Conservation (phyloP, 2,113 vertebrate genomes). For the Chaetops frenatus region DNA sequence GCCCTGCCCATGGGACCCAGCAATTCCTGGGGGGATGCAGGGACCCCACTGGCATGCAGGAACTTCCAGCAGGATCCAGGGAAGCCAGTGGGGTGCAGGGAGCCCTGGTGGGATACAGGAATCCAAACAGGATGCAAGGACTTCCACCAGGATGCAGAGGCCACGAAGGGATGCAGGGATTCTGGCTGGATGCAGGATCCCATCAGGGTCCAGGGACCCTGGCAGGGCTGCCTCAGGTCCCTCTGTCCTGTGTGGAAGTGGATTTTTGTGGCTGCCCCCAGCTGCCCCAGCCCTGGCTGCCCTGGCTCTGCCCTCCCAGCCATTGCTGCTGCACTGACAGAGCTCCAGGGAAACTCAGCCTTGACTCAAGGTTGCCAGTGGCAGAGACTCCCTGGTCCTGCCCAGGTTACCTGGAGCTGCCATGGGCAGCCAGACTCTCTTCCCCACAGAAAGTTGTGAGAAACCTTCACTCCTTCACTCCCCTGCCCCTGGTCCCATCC, state of each 20-base stretch:
- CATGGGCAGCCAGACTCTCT: accelerated
- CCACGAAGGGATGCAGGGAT: background rate
- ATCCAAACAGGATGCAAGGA: background rate
- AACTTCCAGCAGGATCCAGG: background rate
- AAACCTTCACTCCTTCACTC: background rate
- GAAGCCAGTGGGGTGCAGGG: background rate
- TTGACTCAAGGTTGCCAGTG: accelerated
- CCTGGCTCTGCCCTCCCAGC: background rate
- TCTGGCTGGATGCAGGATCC: background rate
- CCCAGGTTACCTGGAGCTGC: background rate
- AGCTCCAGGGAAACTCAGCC: background rate
- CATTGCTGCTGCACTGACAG: background rate
- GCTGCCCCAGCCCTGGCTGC: background rate
- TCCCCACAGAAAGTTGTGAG: accelerated
- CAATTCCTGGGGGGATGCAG: background rate
- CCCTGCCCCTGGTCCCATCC: background rate
- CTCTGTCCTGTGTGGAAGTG: background rate
- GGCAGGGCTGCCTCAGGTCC: background rate
- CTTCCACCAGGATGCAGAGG: background rate
- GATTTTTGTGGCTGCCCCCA: background rate
- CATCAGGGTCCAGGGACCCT: background rate
- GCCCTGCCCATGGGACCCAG: background rate
- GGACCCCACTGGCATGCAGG: background rate
- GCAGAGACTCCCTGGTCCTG: background rate
- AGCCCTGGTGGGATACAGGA: background rate